Conservation (phyloP, 2,888 invertebrate species). For the Archips crataeganus region DNA sequence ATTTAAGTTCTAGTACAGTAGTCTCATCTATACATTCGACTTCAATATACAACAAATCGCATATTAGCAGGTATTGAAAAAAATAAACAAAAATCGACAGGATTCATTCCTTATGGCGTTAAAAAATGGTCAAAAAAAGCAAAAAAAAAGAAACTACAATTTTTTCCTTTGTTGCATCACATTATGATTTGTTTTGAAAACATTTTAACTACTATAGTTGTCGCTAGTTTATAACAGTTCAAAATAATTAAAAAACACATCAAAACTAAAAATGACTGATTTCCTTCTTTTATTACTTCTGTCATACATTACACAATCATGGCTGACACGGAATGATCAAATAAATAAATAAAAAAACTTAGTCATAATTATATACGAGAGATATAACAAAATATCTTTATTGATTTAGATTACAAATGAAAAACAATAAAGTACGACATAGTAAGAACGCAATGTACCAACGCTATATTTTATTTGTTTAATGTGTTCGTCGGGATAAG, state of each 20-base stretch:
- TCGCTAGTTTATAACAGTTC: background rate
- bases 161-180: background rate
- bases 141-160: background rate
- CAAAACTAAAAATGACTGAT: constrained; percentile 20
- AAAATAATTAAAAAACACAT: constrained; percentile 19
- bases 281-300: background rate
- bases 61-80: constrained; percentile 46
- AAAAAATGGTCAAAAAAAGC: background rate
- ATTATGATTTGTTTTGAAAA: constrained; percentile 7
- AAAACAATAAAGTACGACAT: background rate
- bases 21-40: constrained; percentile 52
- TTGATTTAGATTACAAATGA: background rate
- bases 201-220: constrained; percentile 25
- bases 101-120: background rate
- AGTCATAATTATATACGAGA: constrained; percentile 19
- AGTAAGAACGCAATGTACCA: too few species aligned
- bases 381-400: background rate
- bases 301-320: constrained; percentile 9
- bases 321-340: background rate
- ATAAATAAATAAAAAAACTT: background rate
- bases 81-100: background rate
- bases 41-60: constrained; percentile 57
- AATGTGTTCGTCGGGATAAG: background rate
- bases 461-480: too few species aligned
- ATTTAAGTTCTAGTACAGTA: constrained; percentile 57